Evolutionary conservation across 2,888 invertebrate species (phyloP).

Genomic region (Drosophila meridiana): DNA sequence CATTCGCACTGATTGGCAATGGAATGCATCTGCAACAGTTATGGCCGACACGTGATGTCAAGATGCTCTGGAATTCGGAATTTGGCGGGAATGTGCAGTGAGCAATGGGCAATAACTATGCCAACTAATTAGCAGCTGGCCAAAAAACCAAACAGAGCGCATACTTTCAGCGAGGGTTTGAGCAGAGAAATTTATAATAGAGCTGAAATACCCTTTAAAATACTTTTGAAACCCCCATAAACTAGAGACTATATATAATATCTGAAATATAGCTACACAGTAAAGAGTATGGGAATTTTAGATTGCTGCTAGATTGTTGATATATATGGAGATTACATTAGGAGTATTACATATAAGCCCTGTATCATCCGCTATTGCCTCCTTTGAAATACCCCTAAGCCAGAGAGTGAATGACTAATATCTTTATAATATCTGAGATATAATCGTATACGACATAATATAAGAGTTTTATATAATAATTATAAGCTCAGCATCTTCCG

Average conservation of each 20-base stretch:
- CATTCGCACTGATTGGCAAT: conserved; percentile 64
- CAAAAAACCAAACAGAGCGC: conserved; percentile 45
- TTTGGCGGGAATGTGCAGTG: conserved; percentile 65
- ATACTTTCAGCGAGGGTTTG: conserved; percentile 19
- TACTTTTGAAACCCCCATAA: too few relatives aligned
- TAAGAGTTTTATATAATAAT: too few relatives aligned
- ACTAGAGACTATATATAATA: background rate
- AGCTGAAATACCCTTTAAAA: background rate
- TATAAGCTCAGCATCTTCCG: too few relatives aligned
- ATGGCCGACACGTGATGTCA: conserved; percentile 73
- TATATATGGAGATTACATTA: too few relatives aligned
- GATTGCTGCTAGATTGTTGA: too few relatives aligned
- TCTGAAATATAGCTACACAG: background rate
- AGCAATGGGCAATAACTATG: conserved; percentile 15
- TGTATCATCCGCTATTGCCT: too few relatives aligned
- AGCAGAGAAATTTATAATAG: background rate
- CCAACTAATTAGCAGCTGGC: conserved; percentile 59
- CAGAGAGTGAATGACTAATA: too few relatives aligned
- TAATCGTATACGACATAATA: too few relatives aligned
- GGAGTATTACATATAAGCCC: too few relatives aligned
- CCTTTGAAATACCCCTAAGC: too few relatives aligned
- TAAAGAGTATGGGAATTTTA: too few relatives aligned
- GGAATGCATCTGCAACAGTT: conserved; percentile 67
- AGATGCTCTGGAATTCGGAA: conserved; percentile 67
- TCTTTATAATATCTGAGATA: too few relatives aligned